A percentile compares a stretch with the other conserved stretches of the same genome.
These are phyloP conservation scores for Trichonephila clavipes DNA, from an alignment of 1,140 invertebrate genomes.

Conservation along the genomic window DNA sequence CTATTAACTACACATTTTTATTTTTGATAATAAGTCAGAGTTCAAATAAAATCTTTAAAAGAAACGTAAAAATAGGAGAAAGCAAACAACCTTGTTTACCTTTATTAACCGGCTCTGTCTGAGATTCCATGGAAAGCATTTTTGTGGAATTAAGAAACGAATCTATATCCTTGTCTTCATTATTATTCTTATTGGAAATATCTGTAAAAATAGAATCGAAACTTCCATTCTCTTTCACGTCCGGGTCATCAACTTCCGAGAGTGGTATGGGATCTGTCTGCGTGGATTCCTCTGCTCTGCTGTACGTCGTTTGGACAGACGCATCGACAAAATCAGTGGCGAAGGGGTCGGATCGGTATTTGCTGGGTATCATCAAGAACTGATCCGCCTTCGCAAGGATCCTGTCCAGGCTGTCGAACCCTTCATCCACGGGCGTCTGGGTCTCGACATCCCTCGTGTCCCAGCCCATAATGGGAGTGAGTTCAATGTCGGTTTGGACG, in stretches of 20 bases:
- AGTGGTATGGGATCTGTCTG: constrained; percentile 45
- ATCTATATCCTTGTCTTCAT: background rate
- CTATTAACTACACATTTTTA: too few species aligned
- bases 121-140: constrained; percentile 63
- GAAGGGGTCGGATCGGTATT: constrained; percentile 28
- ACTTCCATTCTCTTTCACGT: constrained; percentile 31
- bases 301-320: constrained; percentile 56
- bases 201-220: constrained; percentile 59
- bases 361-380: constrained; percentile 40
- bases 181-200: background rate
- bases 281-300: constrained; percentile 44
- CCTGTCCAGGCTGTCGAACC: constrained; percentile 56
- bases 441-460: constrained; percentile 69
- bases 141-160: background rate
- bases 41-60: too few species aligned
- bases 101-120: constrained; percentile 64
- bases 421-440: constrained; percentile 62
- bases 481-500: constrained; percentile 62
- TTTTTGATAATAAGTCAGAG: too few species aligned
- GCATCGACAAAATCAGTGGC: constrained; percentile 14
- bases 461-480: constrained; percentile 52
- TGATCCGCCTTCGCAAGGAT: constrained; percentile 64
- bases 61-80: too few species aligned
- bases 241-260: background rate
- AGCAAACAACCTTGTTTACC: constrained; percentile 6